These are phyloP conservation scores for Formica selysi DNA, from an alignment of 1,140 invertebrate species.

Conservation along the genomic window DNA sequence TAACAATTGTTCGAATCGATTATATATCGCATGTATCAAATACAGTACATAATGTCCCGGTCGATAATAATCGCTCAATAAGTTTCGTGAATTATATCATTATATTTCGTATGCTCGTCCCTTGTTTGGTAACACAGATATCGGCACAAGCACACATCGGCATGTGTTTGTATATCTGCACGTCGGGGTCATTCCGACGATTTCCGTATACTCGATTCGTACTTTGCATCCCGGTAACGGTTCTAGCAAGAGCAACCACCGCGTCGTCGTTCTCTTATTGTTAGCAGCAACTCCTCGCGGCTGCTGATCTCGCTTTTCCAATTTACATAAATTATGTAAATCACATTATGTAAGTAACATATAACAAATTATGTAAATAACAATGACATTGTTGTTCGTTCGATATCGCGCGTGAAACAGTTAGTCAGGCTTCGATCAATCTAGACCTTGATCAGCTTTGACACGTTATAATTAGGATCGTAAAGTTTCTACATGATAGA, in stretches of 20 bases:
- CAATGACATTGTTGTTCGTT: not conserved
- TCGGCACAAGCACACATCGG: constrained; percentile 48
- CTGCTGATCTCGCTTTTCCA: constrained; percentile 36
- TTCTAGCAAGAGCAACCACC: constrained; percentile 16
- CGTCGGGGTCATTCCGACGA: constrained; percentile 59
- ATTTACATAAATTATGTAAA: constrained; percentile 62
- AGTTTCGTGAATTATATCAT: constrained; percentile 1
- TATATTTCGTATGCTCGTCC: not conserved
- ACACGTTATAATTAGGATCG: not conserved
- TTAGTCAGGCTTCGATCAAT: not conserved
- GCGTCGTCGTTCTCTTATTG: constrained; percentile 11
- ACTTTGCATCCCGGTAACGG: constrained; percentile 71
- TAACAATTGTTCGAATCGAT: not conserved
- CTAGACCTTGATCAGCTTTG: not conserved
- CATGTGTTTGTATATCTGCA: constrained; percentile 70
- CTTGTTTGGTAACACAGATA: constrained; percentile 48
- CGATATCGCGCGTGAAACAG: not conserved
- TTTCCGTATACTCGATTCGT: constrained; percentile 63
- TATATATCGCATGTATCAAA: not conserved
- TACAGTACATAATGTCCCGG: not conserved
- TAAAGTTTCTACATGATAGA: not conserved
- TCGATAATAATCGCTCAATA: constrained; percentile 21
- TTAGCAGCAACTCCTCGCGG: not conserved
- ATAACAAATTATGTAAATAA: too few species aligned
- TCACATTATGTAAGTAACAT: too few species aligned